A percentile compares a stretch with the other conserved stretches of the same genome.
These are phyloP conservation scores for Bellardia pandia DNA, from an alignment of 2,888 invertebrate genomes.

Conservation along the genomic window DNA sequence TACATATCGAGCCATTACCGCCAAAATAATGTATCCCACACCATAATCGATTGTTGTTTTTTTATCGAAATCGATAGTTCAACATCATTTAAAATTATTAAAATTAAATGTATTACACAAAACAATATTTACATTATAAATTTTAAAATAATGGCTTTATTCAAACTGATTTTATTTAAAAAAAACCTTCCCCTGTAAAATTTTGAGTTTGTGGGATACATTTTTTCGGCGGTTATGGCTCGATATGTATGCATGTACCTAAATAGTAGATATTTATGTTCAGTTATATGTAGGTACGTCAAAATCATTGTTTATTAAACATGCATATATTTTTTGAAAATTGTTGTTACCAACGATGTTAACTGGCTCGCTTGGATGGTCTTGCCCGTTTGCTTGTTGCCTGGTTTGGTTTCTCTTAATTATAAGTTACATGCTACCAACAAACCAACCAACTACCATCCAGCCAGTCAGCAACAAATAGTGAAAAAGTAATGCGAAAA, in stretches of 20 bases:
- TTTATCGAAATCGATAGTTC: too few species aligned
- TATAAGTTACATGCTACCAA: slow-evolving; percentile 63
- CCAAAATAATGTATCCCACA: too few species aligned
- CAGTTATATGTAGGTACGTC: background rate
- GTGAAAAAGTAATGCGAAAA: slow-evolving; percentile 28
- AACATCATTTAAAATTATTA: too few species aligned
- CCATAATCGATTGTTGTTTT: too few species aligned
- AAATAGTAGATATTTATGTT: background rate
- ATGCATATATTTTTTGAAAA: background rate
- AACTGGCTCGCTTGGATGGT: slow-evolving; percentile 38
- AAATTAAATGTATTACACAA: too few species aligned
- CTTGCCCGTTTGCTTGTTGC: slow-evolving; percentile 18
- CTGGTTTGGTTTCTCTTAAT: slow-evolving; percentile 51
- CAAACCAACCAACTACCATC: slow-evolving; percentile 14
- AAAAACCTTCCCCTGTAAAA: too few species aligned
- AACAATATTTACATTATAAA: too few species aligned
- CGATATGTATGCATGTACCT: background rate
- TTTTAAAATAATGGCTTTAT: too few species aligned
- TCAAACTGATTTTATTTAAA: too few species aligned
- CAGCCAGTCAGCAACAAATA: background rate
- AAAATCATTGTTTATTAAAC: slow-evolving; percentile 26
- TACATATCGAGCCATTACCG: too few species aligned
- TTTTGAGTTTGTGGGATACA: too few species aligned
- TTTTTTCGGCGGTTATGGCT: too few species aligned
- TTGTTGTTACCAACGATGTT: slow-evolving; percentile 37